Base-by-base conservation (phyloP, 2,888 invertebrate species). In the Mallateleia sp. region DNA sequence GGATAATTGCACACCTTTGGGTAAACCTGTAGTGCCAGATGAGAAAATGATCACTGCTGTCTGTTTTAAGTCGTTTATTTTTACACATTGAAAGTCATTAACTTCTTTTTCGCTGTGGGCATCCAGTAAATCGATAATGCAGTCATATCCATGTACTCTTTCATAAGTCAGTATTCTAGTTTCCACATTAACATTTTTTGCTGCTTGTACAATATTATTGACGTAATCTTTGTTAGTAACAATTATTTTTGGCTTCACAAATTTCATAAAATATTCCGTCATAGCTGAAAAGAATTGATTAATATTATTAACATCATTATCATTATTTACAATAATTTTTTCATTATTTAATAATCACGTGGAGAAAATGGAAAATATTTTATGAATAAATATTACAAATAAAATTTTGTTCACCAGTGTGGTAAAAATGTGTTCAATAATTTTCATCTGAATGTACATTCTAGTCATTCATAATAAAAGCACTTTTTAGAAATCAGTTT, bases 1-100 rank as follows among this genome's bases (percentile, higher is more conserved):
- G 2, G 93, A 90, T 0, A 93, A 15, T 2, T 91, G 85, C 1
- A 92, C 91, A 2, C 92, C 93, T 15, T 94, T 94, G 0, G 94
- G 93, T 3, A 90, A 28, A 0, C 93, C 94, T 0, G 93, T 94
- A 0, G 92, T 93, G 1, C 94, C 94, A 0, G 94, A 94, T 0
- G 94, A 93, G 45, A 91, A 94, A 0, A 94, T 15, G 4, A 94
- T 89, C 8, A 89, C n/a, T 0, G 89, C 91, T 0, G 92, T 89
- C 14, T 89, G 45, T 1, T 80, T 67, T 0, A 69, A 28, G 25
- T 89, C 47, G 0, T 81, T n/a, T 4, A 90, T 78, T 38, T 87
- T 47, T 5, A 38, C 50, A 50, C 90, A 89, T n/a, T 79, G 60
- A 34, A 93, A 94, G 0, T 81, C 81, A 0, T 34, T 72, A 1